phyloP scores from a whole-genome alignment of 2,113 vertebrate genomes.

The Nanger granti region DNA sequence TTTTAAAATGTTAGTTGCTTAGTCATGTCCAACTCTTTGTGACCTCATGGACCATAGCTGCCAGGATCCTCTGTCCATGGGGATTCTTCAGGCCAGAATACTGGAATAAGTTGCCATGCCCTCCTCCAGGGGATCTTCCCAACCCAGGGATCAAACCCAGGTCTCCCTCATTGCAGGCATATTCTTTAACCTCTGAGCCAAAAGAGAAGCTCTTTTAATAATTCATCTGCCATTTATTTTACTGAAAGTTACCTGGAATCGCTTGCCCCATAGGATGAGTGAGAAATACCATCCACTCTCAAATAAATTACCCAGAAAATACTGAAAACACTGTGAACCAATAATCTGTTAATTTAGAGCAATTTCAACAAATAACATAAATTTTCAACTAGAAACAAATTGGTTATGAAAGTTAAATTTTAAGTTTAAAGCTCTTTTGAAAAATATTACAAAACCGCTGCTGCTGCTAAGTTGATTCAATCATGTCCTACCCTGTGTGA shows the following conservation, averaged over 20 bases:
- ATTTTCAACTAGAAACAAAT: neutral
- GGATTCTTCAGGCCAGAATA: neutral
- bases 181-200: neutral
- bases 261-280: neutral
- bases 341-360: neutral
- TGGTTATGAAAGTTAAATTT: neutral
- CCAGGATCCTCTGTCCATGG: neutral
- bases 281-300: neutral
- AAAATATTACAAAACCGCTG: neutral
- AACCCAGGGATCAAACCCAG: neutral
- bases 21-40: neutral
- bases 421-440: neutral
- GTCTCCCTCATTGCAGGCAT: neutral
- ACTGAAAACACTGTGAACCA: neutral
- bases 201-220: neutral
- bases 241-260: neutral
- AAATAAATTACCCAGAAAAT: neutral
- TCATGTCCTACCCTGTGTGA: no score
- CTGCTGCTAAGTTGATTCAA: no score
- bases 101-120: neutral
- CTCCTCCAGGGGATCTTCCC: neutral
- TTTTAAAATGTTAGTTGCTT: neutral
- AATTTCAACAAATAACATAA: neutral
- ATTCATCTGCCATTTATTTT: neutral
- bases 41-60: neutral